phyloP scores from a whole-genome alignment of 2,113 vertebrate species.

The Saccopteryx bilineata region DNA sequence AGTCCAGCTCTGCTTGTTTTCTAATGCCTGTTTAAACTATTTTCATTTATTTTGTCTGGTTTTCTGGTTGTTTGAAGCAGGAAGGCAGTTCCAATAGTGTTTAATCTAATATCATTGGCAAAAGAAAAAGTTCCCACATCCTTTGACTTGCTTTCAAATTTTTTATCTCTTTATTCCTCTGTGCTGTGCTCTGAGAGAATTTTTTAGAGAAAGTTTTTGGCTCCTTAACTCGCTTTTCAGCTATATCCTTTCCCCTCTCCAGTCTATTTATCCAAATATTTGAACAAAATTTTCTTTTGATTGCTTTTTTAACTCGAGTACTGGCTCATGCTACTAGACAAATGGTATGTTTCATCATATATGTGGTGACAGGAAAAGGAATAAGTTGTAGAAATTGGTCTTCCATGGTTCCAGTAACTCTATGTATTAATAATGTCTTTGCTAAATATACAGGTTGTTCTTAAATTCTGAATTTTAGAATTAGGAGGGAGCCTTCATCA shows the following conservation, averaged over 20 bases:
- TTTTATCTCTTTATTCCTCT: conserved; percentile 39
- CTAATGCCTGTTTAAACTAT: neutral
- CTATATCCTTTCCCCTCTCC: neutral
- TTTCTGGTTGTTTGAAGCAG: conserved; percentile 28
- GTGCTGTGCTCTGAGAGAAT: neutral
- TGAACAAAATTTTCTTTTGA: neutral
- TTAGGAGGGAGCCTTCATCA: neutral
- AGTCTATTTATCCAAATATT: neutral
- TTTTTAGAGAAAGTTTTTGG: conserved; percentile 8
- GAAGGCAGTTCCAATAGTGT: neutral
- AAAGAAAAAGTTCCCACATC: neutral
- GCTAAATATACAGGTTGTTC: neutral
- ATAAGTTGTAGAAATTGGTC: neutral
- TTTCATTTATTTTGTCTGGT: neutral
- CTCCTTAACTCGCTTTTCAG: neutral
- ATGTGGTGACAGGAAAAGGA: neutral
- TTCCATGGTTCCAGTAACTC: neutral
- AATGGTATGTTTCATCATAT: neutral
- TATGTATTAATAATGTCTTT: neutral
- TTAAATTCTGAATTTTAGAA: neutral
- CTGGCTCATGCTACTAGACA: neutral
- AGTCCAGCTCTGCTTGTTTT: neutral
- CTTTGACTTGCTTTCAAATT: conserved; percentile 9
- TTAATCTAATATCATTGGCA: neutral
- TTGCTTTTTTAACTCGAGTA: neutral